A percentile compares a stretch with the other conserved stretches of the same genome.
Evolutionary conservation across 2,113 vertebrate species (phyloP).

Genomic region (Origma solitaria): DNA sequence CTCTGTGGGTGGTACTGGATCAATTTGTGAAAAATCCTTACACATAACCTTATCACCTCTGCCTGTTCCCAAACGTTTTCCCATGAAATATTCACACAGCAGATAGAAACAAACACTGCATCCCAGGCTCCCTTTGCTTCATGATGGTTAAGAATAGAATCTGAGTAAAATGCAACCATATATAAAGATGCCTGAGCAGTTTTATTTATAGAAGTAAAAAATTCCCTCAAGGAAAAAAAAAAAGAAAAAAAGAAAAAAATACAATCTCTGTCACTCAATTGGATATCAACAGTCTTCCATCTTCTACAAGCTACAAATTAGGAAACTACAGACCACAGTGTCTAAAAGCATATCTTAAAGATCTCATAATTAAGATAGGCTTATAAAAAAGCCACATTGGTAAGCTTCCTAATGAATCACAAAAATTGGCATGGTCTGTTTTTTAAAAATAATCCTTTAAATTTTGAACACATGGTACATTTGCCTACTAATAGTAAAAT

Average conservation of each 20-base stretch:
- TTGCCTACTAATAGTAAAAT: slow-evolving; percentile 26
- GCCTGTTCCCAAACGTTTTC: not conserved
- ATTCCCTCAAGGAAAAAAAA: not conserved
- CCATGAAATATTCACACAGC: not conserved
- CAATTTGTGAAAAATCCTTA: slow-evolving; percentile 13
- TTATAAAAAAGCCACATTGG: slow-evolving; percentile 8
- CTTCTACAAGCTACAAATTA: not conserved
- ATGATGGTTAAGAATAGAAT: not conserved
- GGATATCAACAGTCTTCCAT: not conserved
- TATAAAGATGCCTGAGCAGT: not conserved
- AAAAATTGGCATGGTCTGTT: slow-evolving; percentile 17
- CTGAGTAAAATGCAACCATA: not conserved
- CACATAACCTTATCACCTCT: slow-evolving; percentile 28
- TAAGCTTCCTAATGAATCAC: slow-evolving; percentile 54
- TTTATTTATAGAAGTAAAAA: not conserved
- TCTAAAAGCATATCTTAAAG: not conserved
- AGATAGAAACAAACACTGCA: not conserved
- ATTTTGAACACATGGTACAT: slow-evolving; percentile 33
- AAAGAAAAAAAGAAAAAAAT: not conserved
- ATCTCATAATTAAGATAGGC: slow-evolving; percentile 7
- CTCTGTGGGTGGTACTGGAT: slow-evolving; percentile 34
- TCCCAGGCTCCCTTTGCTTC: not conserved
- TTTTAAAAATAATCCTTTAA: slow-evolving; percentile 35
- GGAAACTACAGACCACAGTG: not conserved
- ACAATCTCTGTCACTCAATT: not conserved